phyloP scores from a whole-genome alignment of 2,888 invertebrate genomes.

The Drosophila kambysellisi region DNA sequence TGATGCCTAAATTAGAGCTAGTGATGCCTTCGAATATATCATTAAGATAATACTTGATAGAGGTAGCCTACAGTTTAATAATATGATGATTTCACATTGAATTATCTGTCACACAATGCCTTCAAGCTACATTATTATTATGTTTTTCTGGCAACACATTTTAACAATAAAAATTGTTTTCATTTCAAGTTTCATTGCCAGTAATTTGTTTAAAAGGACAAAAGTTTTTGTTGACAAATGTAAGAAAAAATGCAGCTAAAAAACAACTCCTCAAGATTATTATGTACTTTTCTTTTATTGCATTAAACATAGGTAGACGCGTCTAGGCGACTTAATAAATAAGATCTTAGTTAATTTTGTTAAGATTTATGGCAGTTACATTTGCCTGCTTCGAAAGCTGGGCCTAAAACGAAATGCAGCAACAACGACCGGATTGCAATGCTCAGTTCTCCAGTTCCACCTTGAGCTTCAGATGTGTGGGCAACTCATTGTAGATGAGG shows the following conservation, averaged over 20 bases:
- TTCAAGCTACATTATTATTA: too few species aligned
- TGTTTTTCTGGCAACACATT: not conserved
- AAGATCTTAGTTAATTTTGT: constrained; percentile 56
- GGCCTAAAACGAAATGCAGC: constrained; percentile 16
- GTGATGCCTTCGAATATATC: not conserved
- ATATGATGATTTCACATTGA: not conserved
- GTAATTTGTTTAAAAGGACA: not conserved
- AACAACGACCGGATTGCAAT: constrained; percentile 5
- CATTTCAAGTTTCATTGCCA: not conserved
- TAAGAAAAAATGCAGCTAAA: not conserved
- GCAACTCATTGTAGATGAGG: constrained; percentile 91
- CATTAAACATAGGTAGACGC: constrained; percentile 26
- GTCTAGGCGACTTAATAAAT: constrained; percentile 38
- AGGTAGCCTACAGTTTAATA: too few species aligned
- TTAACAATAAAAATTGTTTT: not conserved
- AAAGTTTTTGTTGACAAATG: not conserved
- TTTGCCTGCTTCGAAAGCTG: constrained; percentile 24
- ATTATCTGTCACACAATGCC: not conserved
- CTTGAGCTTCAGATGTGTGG: constrained; percentile 88
- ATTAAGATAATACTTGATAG: too few species aligned
- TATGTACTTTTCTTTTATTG: constrained; percentile 3
- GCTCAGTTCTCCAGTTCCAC: constrained; percentile 87
- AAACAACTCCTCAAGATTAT: not conserved
- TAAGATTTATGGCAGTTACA: constrained; percentile 65
- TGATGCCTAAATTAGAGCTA: not conserved